These are phyloP conservation scores for Tribolium castaneum DNA, from an alignment of 1,140 invertebrate genomes.

Conservation along the genomic window DNA sequence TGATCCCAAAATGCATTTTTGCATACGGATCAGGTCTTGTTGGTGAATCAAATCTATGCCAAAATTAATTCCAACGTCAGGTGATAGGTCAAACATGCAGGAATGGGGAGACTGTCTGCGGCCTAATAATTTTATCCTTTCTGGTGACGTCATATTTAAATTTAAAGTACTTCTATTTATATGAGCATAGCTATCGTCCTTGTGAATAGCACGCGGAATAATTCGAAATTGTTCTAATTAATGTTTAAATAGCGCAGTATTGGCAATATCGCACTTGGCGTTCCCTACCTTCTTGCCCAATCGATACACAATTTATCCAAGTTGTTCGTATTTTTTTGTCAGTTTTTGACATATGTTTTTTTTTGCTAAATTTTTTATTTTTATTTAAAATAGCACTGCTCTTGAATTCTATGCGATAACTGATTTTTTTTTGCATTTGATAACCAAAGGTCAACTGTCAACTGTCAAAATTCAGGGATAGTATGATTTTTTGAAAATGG, in stretches of 20 bases:
- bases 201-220: not conserved
- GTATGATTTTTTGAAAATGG: too few species aligned
- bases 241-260: not conserved
- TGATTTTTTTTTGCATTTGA: too few species aligned
- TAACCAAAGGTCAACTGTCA: too few species aligned
- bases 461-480: too few species aligned
- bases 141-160: not conserved
- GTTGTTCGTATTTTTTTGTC: too few species aligned
- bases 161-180: constrained; percentile 13
- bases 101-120: not conserved
- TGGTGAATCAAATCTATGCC: not conserved
- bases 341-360: too few species aligned
- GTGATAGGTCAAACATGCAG: not conserved
- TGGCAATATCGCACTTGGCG: not conserved
- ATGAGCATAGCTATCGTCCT: not conserved
- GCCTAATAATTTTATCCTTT: constrained; percentile 7
- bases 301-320: too few species aligned
- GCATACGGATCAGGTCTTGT: too few species aligned
- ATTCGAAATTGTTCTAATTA: not conserved
- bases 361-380: too few species aligned
- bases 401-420: too few species aligned
- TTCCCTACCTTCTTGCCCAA: too few species aligned
- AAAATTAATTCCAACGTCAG: not conserved
- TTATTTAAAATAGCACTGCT: too few species aligned
- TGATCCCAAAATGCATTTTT: not conserved